Conservation (phyloP, 2,113 vertebrate genomes). For the Melanocharis versteri region DNA sequence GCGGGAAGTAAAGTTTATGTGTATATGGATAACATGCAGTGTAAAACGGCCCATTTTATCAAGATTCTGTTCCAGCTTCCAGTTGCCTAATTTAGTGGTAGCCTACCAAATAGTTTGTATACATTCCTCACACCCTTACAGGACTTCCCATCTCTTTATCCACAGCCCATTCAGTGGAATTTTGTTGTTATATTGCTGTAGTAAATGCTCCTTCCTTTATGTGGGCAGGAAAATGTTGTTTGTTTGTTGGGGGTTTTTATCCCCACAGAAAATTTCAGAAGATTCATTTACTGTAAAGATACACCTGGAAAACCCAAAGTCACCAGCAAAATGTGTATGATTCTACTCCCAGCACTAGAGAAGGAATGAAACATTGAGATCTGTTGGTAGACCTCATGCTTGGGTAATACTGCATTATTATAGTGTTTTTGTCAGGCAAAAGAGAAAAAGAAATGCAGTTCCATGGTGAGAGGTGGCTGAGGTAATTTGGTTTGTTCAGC, state of each 20-base stretch:
- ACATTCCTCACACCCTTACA: background rate
- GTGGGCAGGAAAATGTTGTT: background rate
- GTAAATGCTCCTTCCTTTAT: background rate
- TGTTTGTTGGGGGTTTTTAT: background rate
- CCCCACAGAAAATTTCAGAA: background rate
- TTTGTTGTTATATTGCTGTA: background rate
- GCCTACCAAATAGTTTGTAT: background rate
- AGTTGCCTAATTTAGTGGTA: background rate
- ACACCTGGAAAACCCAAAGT: background rate
- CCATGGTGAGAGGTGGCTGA: background rate
- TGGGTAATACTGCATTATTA: background rate
- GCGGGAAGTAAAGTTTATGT: background rate
- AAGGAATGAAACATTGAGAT: background rate
- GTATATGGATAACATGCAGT: fast-evolving
- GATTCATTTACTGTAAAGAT: background rate
- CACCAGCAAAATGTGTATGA: background rate
- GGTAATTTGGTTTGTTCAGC: background rate
- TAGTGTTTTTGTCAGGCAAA: background rate
- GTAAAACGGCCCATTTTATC: background rate
- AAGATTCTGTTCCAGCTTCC: background rate
- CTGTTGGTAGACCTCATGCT: background rate
- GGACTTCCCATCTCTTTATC: background rate
- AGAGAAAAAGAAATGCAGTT: background rate
- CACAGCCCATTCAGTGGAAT: background rate
- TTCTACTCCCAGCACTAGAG: background rate